Evolutionary conservation across 2,888 invertebrate genomes (phyloP).

Genomic region (Opisthograptis luteolata): DNA sequence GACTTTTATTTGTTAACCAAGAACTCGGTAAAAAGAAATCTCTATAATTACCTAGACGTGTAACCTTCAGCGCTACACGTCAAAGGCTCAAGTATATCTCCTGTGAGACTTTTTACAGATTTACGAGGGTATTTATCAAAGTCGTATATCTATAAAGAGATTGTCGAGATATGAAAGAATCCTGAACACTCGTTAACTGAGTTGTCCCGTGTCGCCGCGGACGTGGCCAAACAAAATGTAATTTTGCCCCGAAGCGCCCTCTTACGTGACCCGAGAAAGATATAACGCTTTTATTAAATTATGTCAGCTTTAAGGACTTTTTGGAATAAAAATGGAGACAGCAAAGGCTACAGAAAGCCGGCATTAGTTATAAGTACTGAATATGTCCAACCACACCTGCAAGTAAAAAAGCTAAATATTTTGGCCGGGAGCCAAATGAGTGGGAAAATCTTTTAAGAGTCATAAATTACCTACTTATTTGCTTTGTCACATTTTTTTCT

Average conservation of each 20-base stretch:
- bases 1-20: too few relatives aligned
- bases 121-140: constrained; percentile 37
- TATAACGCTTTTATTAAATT: constrained; percentile 82
- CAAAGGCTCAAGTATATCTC: not conserved
- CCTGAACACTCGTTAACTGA: constrained; percentile 78
- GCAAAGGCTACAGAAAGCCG: constrained; percentile 64
- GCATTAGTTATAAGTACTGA: constrained; percentile 43
- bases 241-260: constrained; percentile 77
- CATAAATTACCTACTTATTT: constrained; percentile 4
- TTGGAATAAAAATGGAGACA: constrained; percentile 64
- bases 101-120: constrained; percentile 5
- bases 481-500: too few relatives aligned
- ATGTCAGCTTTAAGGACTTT: constrained; percentile 76
- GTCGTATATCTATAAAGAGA: constrained; percentile 58
- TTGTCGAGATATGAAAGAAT: constrained; percentile 76
- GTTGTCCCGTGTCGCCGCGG: constrained; percentile 76
- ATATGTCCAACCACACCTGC: constrained; percentile 28
- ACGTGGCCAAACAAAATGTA: constrained; percentile 83
- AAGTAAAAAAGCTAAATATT: constrained; percentile 6
- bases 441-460: not conserved
- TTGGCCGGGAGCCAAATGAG: constrained; percentile 19
- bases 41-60: not conserved
- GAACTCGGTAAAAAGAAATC: too few relatives aligned
- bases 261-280: constrained; percentile 82
- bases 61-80: not conserved